Evolutionary conservation across 2,797 vertebrate species (phyloP), one percentile per base, ranked within the genome.

Genomic region (Artibeus jamaicensis): DNA sequence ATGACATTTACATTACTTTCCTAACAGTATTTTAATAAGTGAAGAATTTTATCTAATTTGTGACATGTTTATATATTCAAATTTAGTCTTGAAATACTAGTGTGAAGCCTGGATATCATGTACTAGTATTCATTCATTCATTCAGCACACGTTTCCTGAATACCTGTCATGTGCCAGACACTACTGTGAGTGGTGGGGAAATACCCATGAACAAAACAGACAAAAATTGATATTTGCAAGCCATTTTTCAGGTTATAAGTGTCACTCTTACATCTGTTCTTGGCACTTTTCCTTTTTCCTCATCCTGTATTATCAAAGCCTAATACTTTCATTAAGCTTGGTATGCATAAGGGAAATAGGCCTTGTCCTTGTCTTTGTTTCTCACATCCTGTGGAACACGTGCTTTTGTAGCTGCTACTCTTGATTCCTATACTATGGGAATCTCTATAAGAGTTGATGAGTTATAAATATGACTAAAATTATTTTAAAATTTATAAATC

Each of bases 61-160:
- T 81, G 81, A 26, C n/a, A 90, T 96, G 86, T 89, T 76, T 92
- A 90, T 12, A 73, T 74, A 76, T 94, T 96, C 19, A 93, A 86
- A 76, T 67, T 67, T 39, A 94, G 83, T 15, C 18, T 50, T 93
- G 55, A 95, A 86, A 93, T 91, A 76, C 87, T 89, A 73, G 57
- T 9, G 65, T 78, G 55, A 92, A 92, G 24, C 39, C 77, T 87
- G 34, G 87, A 62, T 93, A 85, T 87, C 26, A 86, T 4, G n/a
- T 79, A 46, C 26, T 78, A 77, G 1, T 48, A 46, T 44, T 89
- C 26, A 88, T 67, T 94, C 14, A 73, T 78, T 94, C 14, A 73
- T 78, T 83, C 29, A 87, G 67, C 44, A 93, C 67, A 70, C 94
- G 68, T 90, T 68, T 91, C 73, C 39, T 79, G 48, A 50, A 73